A percentile compares a stretch with the other conserved stretches of the same genome.
Evolutionary conservation across 2,888 invertebrate genomes (phyloP).

Genomic region (Clistopyga incitator): DNA sequence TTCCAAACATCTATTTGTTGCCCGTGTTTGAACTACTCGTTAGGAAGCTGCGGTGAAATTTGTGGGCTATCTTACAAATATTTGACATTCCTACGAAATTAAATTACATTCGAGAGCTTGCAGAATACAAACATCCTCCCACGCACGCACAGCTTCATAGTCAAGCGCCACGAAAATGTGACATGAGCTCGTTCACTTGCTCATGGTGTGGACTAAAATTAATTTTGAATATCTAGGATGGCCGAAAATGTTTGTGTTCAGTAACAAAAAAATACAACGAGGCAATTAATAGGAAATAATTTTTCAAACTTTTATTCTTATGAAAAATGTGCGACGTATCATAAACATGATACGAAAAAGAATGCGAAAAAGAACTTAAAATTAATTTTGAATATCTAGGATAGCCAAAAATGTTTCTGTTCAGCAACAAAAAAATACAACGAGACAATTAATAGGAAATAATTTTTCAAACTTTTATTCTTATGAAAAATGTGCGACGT

Average conservation of each 20-base stretch:
- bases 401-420: not conserved
- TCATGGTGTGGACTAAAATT: conserved; percentile 5
- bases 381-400: not conserved
- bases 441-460: too few species aligned
- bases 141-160: not conserved
- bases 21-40: not conserved
- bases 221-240: not conserved
- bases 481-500: too few species aligned
- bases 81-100: conserved; percentile 37
- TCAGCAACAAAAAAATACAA: too few species aligned
- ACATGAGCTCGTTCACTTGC: not conserved
- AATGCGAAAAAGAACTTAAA: too few species aligned
- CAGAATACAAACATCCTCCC: not conserved
- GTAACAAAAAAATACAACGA: too few species aligned
- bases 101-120: conserved; percentile 16
- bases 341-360: too few species aligned
- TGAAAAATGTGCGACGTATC: too few species aligned
- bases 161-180: not conserved
- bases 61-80: conserved; percentile 19
- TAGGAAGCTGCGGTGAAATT: conserved; percentile 24
- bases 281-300: too few species aligned
- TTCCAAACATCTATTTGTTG: not conserved
- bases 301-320: too few species aligned
- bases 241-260: too few species aligned
- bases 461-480: too few species aligned